A percentile compares a stretch with the other conserved stretches of the same genome.
These are phyloP conservation scores for Popillia japonica DNA, from an alignment of 1,140 invertebrate species.

Conservation along the genomic window DNA sequence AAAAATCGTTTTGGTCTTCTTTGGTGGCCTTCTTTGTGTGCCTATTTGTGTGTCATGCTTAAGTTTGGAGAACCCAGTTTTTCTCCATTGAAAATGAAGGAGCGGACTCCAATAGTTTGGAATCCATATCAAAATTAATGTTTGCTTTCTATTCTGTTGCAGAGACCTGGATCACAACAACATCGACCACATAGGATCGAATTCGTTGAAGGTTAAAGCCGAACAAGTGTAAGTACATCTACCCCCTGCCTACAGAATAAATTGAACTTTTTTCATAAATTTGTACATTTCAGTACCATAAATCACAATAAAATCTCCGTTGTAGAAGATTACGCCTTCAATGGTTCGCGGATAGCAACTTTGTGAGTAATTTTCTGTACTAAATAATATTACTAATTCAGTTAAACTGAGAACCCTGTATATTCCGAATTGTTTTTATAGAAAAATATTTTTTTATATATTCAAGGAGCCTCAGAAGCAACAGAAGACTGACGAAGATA, in stretches of 20 bases:
- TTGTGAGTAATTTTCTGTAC: too few relatives aligned
- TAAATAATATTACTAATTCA: too few relatives aligned
- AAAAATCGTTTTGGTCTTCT: too few relatives aligned
- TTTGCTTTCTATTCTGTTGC: conserved; percentile 12
- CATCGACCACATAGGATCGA: conserved; percentile 3
- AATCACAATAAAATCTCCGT: conserved; percentile 70
- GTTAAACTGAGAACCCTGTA: too few relatives aligned
- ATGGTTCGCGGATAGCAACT: conserved; percentile 70
- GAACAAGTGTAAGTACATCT: conserved; percentile 27
- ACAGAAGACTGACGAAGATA: conserved; percentile 33
- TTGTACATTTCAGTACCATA: conserved; percentile 62
- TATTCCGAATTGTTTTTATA: too few relatives aligned
- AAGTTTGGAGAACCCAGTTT: too few relatives aligned
- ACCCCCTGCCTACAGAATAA: neutral
- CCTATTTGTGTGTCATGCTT: too few relatives aligned
- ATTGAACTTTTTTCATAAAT: neutral
- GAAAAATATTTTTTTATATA: neutral
- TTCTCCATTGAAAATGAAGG: too few relatives aligned
- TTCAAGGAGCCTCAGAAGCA: conserved; percentile 26
- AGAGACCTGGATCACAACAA: conserved; percentile 25
- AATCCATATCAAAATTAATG: too few relatives aligned
- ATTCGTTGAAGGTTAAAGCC: conserved; percentile 13
- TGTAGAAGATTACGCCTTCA: conserved; percentile 72
- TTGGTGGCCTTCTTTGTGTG: too few relatives aligned
- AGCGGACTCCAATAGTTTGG: too few relatives aligned